Evolutionary conservation across 2,113 vertebrate genomes (phyloP).

Genomic region (Oceanites oceanicus): DNA sequence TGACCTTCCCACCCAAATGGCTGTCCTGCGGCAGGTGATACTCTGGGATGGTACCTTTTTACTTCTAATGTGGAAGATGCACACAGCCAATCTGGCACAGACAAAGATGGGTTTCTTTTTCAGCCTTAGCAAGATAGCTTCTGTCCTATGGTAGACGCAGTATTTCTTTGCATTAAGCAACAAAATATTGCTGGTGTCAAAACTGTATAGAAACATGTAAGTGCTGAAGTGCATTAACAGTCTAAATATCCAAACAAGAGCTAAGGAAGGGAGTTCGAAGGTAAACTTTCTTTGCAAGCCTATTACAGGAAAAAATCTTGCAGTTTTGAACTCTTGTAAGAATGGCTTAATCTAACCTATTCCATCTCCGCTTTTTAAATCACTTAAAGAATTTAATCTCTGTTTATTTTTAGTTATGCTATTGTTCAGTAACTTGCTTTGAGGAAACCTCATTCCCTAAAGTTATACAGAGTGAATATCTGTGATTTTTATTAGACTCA

Average conservation of each 20-base stretch:
- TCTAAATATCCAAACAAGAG: neutral
- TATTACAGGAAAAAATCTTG: neutral
- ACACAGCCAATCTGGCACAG: neutral
- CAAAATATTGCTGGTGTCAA: neutral
- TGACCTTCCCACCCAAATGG: rapidly evolving
- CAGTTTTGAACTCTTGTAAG: neutral
- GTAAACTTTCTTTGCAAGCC: neutral
- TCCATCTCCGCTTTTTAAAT: neutral
- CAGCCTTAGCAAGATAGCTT: neutral
- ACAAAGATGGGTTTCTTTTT: neutral
- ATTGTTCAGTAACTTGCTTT: neutral
- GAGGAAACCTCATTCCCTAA: neutral
- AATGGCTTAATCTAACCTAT: neutral
- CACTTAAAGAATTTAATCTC: too few relatives aligned
- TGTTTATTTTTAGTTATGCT: neutral
- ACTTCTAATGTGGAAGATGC: neutral
- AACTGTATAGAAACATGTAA: neutral
- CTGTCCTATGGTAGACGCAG: neutral
- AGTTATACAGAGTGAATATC: neutral
- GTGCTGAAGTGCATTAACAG: neutral
- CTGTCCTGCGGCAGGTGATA: rapidly evolving
- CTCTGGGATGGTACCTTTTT: neutral
- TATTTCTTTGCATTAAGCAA: neutral
- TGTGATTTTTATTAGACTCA: neutral
- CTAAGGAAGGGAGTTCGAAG: neutral